phyloP scores from a whole-genome alignment of 2,113 vertebrate species.

The Todiramphus chloris region DNA sequence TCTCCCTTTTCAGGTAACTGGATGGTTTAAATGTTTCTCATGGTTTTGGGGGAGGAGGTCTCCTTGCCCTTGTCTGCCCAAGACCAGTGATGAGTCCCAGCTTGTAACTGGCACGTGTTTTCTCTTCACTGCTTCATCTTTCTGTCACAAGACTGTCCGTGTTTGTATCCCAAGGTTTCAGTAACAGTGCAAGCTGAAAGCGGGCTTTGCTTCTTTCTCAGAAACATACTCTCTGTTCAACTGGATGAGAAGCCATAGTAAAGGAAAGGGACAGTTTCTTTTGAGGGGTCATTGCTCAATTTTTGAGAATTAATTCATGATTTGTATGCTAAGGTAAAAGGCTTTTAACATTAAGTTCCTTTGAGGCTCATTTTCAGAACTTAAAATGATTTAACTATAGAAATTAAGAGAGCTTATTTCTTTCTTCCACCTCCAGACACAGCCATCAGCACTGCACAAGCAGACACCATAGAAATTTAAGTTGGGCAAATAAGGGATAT shows the following conservation, averaged over 20 bases:
- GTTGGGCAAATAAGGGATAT: conserved; percentile 57
- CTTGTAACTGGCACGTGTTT: not conserved
- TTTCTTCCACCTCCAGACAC: conserved; percentile 77
- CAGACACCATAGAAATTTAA: conserved; percentile 82
- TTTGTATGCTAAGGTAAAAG: not conserved
- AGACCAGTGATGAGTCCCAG: not conserved
- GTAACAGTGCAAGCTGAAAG: not conserved
- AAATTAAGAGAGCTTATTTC: conserved; percentile 23
- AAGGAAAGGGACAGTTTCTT: not conserved
- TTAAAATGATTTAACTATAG: not conserved
- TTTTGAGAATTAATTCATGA: not conserved
- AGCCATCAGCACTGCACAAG: conserved; percentile 84
- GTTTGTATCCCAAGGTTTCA: not conserved
- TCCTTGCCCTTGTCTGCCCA: not conserved
- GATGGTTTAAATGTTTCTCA: not conserved
- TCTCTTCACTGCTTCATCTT: not conserved
- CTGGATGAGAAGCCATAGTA: not conserved
- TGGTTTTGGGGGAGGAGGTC: not conserved
- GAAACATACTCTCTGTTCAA: not conserved
- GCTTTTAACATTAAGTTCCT: not conserved
- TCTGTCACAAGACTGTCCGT: not conserved
- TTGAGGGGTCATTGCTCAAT: not conserved
- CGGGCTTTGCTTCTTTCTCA: not conserved
- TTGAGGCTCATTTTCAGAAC: not conserved
- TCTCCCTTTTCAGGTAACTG: not conserved